Evolutionary conservation across 2,113 vertebrate genomes (phyloP).

Genomic region (Coptodon bakossiorum): DNA sequence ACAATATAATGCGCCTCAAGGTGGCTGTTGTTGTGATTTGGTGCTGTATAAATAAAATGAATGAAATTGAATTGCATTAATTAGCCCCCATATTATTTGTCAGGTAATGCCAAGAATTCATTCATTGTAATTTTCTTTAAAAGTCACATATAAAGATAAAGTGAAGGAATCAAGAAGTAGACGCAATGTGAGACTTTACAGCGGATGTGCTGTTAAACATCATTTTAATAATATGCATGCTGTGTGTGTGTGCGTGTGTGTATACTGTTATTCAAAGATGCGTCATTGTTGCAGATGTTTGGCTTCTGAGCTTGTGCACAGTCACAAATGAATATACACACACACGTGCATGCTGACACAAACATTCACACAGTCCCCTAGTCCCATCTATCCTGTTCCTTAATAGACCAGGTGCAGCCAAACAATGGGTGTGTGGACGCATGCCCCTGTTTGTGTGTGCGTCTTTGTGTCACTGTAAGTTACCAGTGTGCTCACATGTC

Average conservation of each 20-base stretch:
- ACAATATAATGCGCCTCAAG: rapidly evolving
- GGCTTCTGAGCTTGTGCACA: constrained; percentile 21
- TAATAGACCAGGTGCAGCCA: constrained; percentile 56
- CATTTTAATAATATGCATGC: neutral
- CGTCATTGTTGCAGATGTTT: constrained; percentile 58
- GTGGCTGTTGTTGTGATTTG: neutral
- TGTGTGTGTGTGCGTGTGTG: neutral
- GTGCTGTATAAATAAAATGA: neutral
- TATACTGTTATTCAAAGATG: constrained; percentile 4
- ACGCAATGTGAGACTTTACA: neutral
- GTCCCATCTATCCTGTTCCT: constrained; percentile 61
- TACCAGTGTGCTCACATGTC: neutral
- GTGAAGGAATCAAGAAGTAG: neutral
- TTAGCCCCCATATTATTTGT: neutral
- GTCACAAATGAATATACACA: neutral
- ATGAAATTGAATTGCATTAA: neutral
- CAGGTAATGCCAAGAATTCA: neutral
- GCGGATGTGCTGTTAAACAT: neutral
- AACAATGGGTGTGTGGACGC: constrained; percentile 31
- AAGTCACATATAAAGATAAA: neutral
- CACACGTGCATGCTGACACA: constrained; percentile 1
- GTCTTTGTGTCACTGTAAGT: neutral
- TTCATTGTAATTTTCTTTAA: neutral
- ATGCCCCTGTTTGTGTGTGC: neutral
- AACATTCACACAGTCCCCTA: constrained; percentile 38